Base-by-base conservation (phyloP, 2,797 vertebrate species). In the Myoxocephalus aenaeus region DNA sequence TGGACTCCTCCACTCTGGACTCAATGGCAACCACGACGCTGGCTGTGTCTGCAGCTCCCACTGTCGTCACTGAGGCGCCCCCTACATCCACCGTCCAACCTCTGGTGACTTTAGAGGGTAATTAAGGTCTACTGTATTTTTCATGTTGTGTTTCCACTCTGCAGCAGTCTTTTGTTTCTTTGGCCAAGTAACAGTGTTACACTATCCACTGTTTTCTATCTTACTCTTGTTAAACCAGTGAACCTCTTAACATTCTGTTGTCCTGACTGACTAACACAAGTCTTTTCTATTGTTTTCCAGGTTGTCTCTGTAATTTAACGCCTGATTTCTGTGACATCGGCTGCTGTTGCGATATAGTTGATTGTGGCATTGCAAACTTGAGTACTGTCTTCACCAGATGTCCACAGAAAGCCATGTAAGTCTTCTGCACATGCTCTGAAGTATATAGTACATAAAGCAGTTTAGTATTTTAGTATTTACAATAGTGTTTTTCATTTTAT, bases 311-410 rank as follows among this genome's bases (percentile, higher is more conserved):
- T 83, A 89, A 96, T 77, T 64, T 96, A 70, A 95, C 92, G 3
- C 90, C 92, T 27, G 85, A 68, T 62, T 94, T 95, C 72, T 96
- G 95, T 79, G 94, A 96, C 81, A 91, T 96, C 1, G 92, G 92
- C 83, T 96, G 95, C 87, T 96, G 95, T 27, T 96, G 95, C 83
- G 95, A 96, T 80, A 81, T 69, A 5, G 54, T 65, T 9, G 94
- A 96, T 65, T 96, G 95, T 18, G 87, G 77, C 0, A 22, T 93
- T n/a, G 63, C 83, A 1, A 87, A 95, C 81, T 67, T 95, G 71
- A 92, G 87, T 48, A 86, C 91, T 0, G 87, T 95, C 79, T 96
- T 96, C 86, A 90, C 40, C 0, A 83, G 75, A 53, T 96, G 95
- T 79, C 73, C 65, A 38, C 77, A 87, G 54, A 83, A 83, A 84